These are phyloP conservation scores for Genyomyrus donnyi DNA, from an alignment of 2,113 vertebrate genomes.

Conservation along the genomic window DNA sequence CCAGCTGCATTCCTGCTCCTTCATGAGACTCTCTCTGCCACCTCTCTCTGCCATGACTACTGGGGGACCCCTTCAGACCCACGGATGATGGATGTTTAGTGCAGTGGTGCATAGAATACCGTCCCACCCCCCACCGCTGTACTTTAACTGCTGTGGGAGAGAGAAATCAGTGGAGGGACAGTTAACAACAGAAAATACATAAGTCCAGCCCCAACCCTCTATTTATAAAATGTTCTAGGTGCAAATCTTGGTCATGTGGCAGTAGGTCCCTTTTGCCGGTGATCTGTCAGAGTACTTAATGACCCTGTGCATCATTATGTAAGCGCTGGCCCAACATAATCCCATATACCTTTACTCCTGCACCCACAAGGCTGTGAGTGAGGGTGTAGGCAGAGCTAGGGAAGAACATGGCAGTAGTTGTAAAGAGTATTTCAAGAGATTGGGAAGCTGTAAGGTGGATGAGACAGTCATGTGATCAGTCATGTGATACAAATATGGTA, in stretches of 20 bases:
- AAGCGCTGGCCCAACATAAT: constrained; percentile 18
- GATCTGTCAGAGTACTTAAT: constrained; percentile 44
- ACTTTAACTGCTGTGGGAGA: background rate
- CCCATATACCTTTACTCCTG: constrained; percentile 34
- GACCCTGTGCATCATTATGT: constrained; percentile 34
- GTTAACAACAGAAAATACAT: constrained; percentile 15
- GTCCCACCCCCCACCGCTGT: background rate
- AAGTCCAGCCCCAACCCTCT: constrained; percentile 21
- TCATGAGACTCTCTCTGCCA: background rate
- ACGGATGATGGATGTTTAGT: background rate
- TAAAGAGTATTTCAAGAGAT: background rate
- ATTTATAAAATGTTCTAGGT: constrained; percentile 31
- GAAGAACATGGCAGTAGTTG: background rate
- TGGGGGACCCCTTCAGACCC: background rate
- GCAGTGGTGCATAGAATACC: background rate
- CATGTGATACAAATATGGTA: background rate
- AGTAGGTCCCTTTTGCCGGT: constrained; percentile 5
- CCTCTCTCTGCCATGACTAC: background rate
- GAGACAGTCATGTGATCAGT: background rate
- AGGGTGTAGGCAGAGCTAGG: background rate
- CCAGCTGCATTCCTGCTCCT: background rate
- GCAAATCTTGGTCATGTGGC: constrained; percentile 23
- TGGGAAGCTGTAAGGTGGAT: background rate
- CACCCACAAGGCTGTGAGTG: background rate
- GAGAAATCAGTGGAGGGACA: background rate